Evolutionary conservation across 2,888 invertebrate genomes (phyloP).

Genomic region (Euclidia mi): DNA sequence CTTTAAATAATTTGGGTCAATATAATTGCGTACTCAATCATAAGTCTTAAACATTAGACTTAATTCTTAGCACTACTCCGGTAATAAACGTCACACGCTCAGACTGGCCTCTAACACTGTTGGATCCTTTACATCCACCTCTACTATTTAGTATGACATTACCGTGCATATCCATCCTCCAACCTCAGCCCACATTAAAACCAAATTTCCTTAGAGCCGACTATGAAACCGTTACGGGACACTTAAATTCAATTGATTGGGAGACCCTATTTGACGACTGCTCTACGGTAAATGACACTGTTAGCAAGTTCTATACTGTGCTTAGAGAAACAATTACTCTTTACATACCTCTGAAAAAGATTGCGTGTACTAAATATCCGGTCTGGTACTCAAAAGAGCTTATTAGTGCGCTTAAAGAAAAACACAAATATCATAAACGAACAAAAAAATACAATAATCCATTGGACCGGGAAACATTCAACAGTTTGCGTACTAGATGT

Average conservation of each 20-base stretch:
- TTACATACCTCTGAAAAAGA: conserved; percentile 13
- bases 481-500: conserved; percentile 14
- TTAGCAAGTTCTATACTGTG: background rate
- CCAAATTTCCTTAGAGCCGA: conserved; percentile 27
- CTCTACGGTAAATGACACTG: background rate
- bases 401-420: conserved; percentile 22
- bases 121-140: conserved; percentile 21
- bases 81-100: background rate
- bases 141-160: background rate
- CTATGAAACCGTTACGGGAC: conserved; percentile 12
- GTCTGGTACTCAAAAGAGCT: conserved; percentile 27
- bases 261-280: background rate
- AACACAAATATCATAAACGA: conserved; percentile 22
- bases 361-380: conserved; percentile 21
- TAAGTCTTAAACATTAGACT: conserved; percentile 16
- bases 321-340: background rate
- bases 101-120: background rate
- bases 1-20: conserved; percentile 16
- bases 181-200: background rate
- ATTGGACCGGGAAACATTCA: conserved; percentile 19
- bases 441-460: conserved; percentile 36
- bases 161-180: background rate
- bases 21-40: conserved; percentile 19
- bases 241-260: conserved; percentile 6
- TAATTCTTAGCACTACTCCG: conserved; percentile 3